Evolutionary conservation across 2,888 invertebrate genomes (phyloP).

Genomic region (Hirtodrosophila duncani): DNA sequence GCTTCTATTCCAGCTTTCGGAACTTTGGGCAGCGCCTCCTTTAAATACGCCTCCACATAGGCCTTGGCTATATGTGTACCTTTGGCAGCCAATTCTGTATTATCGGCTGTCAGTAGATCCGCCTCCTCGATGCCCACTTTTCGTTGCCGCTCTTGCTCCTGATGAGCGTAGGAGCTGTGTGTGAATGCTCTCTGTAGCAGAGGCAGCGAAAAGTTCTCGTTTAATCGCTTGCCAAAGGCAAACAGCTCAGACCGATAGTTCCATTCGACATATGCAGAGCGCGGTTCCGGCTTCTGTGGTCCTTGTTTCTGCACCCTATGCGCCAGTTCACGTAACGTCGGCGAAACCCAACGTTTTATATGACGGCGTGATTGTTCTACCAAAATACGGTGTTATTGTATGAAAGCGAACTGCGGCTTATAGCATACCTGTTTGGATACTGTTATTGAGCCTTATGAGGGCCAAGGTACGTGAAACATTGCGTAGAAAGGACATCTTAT

Average conservation of each 20-base stretch:
- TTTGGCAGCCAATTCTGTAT: slow-evolving; percentile 83
- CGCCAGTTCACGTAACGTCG: slow-evolving; percentile 83
- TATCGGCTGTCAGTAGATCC: slow-evolving; percentile 82
- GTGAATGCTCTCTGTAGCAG: slow-evolving; percentile 88
- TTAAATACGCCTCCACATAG: slow-evolving; percentile 85
- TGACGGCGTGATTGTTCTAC: slow-evolving; percentile 53
- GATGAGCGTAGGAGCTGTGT: slow-evolving; percentile 86
- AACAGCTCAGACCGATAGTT: slow-evolving; percentile 91
- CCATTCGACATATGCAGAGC: slow-evolving; percentile 89
- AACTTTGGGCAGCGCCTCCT: slow-evolving; percentile 84
- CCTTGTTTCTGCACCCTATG: slow-evolving; percentile 81
- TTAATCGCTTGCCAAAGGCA: slow-evolving; percentile 91
- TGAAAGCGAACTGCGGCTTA: neutral
- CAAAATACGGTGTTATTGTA: slow-evolving; percentile 13
- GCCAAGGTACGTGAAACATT: slow-evolving; percentile 17
- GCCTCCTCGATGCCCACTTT: slow-evolving; percentile 84
- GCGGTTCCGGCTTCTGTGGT: slow-evolving; percentile 79
- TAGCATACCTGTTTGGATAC: slow-evolving; percentile 25
- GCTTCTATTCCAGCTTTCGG: slow-evolving; percentile 87
- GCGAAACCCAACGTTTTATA: slow-evolving; percentile 83
- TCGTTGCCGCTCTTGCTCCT: slow-evolving; percentile 84
- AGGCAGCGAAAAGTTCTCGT: slow-evolving; percentile 87
- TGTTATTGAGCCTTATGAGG: slow-evolving; percentile 21
- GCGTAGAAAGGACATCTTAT: slow-evolving; percentile 56
- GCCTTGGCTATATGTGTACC: slow-evolving; percentile 84